Conservation (phyloP, 1,140 invertebrate species). For the Mactra quadrangularis region DNA sequence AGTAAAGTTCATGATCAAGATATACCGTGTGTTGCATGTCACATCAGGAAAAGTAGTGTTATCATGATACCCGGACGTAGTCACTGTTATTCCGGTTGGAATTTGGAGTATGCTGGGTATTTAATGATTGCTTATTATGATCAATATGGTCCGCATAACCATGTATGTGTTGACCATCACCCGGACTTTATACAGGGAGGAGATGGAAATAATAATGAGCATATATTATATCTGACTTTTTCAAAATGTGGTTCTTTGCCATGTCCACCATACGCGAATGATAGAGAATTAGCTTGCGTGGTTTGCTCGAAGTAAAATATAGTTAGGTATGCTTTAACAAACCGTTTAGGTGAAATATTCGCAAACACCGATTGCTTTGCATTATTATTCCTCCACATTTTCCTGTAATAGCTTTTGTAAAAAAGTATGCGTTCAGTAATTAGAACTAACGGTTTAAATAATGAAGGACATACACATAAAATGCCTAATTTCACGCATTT, state of each 20-base stretch:
- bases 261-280: slow-evolving; percentile 62
- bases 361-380: no score
- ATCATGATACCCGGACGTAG: slow-evolving; percentile 58
- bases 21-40: slow-evolving; percentile 57
- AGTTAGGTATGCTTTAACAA: neutral
- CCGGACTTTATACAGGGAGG: slow-evolving; percentile 43
- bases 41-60: slow-evolving; percentile 3
- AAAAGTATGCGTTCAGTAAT: no score
- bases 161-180: slow-evolving; percentile 61
- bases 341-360: no score
- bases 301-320: slow-evolving; percentile 62
- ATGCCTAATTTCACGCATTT: no score
- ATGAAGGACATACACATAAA: no score
- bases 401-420: no score
- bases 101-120: slow-evolving; percentile 57
- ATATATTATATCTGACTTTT: slow-evolving; percentile 59
- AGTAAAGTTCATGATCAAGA: neutral
- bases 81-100: slow-evolving; percentile 55
- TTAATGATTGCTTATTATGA: slow-evolving; percentile 49
- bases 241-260: slow-evolving; percentile 60
- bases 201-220: slow-evolving; percentile 35
- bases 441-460: no score
- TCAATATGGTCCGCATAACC: slow-evolving; percentile 10
- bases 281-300: slow-evolving; percentile 62
- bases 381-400: no score